These are phyloP conservation scores for Gortyna flavago DNA, from an alignment of 2,888 invertebrate genomes.

Conservation along the genomic window DNA sequence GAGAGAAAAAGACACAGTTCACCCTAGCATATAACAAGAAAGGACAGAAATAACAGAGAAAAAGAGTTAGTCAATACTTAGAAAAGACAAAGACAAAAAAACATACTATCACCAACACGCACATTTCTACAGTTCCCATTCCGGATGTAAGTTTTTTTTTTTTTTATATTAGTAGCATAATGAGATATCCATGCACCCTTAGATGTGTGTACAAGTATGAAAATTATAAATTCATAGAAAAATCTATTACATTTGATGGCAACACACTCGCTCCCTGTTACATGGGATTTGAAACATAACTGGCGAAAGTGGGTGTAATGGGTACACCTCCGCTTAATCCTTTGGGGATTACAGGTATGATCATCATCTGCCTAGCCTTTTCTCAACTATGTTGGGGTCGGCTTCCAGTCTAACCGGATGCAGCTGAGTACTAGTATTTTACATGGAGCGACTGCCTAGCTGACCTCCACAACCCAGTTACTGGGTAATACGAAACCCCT, in stretches of 20 bases:
- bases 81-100: slow-evolving; percentile 13
- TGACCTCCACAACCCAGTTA: no score
- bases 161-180: slow-evolving; percentile 11
- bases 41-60: neutral
- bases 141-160: neutral
- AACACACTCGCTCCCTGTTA: neutral
- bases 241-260: neutral
- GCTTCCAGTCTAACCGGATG: no score
- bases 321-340: no score
- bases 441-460: no score
- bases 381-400: no score
- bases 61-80: slow-evolving; percentile 9
- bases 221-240: neutral
- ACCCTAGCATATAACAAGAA: slow-evolving; percentile 19
- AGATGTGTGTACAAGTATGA: neutral
- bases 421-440: no score
- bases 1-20: neutral
- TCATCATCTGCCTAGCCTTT: no score
- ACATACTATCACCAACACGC: slow-evolving; percentile 14
- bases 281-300: no score
- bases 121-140: slow-evolving; percentile 20
- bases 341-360: no score
- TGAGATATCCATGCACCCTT: slow-evolving; percentile 38
- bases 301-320: no score
- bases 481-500: no score